These are phyloP conservation scores for Nebria salina DNA, from an alignment of 2,888 invertebrate species.

Conservation along the genomic window DNA sequence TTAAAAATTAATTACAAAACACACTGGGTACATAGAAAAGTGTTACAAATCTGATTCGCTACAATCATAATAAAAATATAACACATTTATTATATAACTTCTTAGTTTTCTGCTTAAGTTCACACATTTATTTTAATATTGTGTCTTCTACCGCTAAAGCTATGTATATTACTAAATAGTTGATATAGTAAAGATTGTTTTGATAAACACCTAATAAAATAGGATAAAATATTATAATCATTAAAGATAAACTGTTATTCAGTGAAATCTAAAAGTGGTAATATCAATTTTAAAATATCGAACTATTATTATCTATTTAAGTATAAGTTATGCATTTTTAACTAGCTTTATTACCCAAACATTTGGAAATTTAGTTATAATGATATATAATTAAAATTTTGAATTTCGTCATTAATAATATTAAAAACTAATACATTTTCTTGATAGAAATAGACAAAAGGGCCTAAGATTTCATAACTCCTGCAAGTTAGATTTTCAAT, in stretches of 20 bases:
- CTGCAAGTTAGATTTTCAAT: no score
- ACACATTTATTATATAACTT: constrained; percentile 15
- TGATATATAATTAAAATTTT: no score
- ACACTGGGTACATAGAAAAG: no score
- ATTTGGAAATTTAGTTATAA: neutral
- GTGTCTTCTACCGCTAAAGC: neutral
- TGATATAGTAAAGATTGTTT: no score
- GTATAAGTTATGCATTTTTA: neutral
- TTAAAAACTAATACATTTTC: no score
- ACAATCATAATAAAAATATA: constrained; percentile 1
- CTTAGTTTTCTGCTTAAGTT: constrained; percentile 9
- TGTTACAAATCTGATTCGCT: neutral
- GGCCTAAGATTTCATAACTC: no score
- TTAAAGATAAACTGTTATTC: neutral
- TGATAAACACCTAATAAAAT: neutral
- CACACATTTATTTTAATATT: constrained; percentile 10
- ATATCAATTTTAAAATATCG: neutral
- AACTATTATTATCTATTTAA: neutral
- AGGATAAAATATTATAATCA: neutral
- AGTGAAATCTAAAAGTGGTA: neutral
- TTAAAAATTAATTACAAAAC: no score
- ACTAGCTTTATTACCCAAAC: neutral
- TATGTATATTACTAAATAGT: neutral
- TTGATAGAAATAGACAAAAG: no score
- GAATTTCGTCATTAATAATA: no score